A percentile compares a stretch with the other conserved stretches of the same genome.
Evolutionary conservation across 2,888 invertebrate genomes (phyloP).

Genomic region (Balanococcus diminutus): DNA sequence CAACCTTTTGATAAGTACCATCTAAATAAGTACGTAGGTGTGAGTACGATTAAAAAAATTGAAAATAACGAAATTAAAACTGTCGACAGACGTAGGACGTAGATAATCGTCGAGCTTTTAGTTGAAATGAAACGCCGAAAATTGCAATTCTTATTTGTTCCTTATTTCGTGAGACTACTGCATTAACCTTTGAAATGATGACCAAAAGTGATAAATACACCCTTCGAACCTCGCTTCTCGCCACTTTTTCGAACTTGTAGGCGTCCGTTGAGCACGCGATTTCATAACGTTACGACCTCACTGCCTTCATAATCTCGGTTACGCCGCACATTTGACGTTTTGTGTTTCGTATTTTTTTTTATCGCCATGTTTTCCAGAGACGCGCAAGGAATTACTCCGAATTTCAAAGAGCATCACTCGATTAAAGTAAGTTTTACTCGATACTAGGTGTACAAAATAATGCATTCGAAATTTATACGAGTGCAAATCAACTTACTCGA

Average conservation of each 20-base stretch:
- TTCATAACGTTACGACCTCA: conserved; percentile 18
- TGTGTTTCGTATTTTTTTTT: conserved; percentile 24
- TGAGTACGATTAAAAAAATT: not conserved
- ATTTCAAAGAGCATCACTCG: conserved; percentile 47
- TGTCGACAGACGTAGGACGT: too few species aligned
- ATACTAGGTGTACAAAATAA: not conserved
- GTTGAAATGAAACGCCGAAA: not conserved
- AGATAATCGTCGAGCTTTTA: not conserved
- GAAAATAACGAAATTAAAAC: not conserved
- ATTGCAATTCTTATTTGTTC: not conserved
- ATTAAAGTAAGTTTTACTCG: conserved; percentile 37
- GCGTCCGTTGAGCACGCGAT: conserved; percentile 46
- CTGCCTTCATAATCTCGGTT: conserved; percentile 21
- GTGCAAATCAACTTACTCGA: too few species aligned
- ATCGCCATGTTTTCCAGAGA: conserved; percentile 43
- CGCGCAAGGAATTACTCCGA: conserved; percentile 24
- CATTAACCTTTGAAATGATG: conserved; percentile 49
- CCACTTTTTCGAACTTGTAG: not conserved
- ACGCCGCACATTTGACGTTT: conserved; percentile 35
- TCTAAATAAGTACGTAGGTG: not conserved
- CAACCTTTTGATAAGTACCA: too few species aligned
- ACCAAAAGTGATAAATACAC: conserved; percentile 45
- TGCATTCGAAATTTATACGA: not conserved
- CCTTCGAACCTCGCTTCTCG: not conserved
- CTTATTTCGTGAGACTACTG: conserved; percentile 42